Evolutionary conservation across 2,797 vertebrate genomes (phyloP).

Genomic region (Acestrorhynchus altus): DNA sequence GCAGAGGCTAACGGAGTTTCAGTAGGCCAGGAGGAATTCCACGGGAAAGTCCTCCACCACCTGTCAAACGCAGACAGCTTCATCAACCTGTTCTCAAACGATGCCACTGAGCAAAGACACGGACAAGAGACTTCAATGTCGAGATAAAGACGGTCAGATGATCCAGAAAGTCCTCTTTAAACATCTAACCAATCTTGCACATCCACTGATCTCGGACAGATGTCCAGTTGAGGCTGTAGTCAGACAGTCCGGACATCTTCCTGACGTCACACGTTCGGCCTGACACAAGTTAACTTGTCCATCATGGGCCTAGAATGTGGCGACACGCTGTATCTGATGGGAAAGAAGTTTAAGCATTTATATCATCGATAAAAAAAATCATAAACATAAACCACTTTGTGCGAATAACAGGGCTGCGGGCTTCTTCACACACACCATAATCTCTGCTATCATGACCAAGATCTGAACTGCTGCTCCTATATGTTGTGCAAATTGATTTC

Average conservation of each 20-base stretch:
- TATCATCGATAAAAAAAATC: too few species aligned
- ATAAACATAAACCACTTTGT: too few species aligned
- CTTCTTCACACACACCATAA: background rate
- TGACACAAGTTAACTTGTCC: background rate
- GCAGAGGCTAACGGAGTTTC: constrained; percentile 10
- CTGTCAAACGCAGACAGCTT: background rate
- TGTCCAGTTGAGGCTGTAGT: too few species aligned
- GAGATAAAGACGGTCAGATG: too few species aligned
- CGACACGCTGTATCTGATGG: background rate
- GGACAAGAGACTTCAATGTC: background rate
- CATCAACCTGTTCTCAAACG: background rate
- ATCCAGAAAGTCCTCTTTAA: too few species aligned
- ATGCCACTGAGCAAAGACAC: too few species aligned
- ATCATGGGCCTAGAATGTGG: too few species aligned
- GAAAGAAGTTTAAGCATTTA: background rate
- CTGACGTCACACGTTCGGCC: too few species aligned
- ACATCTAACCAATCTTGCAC: too few species aligned
- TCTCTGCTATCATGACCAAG: background rate
- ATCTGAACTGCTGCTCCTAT: background rate
- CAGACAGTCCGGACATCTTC: too few species aligned
- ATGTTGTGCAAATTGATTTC: background rate
- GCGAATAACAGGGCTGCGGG: background rate
- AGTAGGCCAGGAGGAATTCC: background rate
- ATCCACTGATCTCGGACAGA: too few species aligned
- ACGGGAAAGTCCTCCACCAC: background rate